phyloP scores from a whole-genome alignment of 2,888 invertebrate species.

The Pinctada fucata region DNA sequence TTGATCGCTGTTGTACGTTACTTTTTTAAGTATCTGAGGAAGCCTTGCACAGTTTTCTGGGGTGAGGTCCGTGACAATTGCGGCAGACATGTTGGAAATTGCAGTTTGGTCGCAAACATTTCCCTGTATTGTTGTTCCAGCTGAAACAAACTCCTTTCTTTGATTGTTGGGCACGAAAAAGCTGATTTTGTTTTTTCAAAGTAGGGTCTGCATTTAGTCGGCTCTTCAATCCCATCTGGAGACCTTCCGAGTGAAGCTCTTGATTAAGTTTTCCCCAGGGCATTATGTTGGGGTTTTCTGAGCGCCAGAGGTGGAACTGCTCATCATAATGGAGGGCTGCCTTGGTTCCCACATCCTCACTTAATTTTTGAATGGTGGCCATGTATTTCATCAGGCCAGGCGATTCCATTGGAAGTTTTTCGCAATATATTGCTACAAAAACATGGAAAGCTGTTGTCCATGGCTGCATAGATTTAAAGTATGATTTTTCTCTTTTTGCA shows the following conservation, averaged over 20 bases:
- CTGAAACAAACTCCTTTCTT: too few relatives aligned
- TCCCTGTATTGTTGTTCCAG: too few relatives aligned
- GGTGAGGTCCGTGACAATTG: too few relatives aligned
- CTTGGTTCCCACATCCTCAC: not conserved
- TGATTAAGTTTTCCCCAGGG: constrained; percentile 11
- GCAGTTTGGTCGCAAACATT: too few relatives aligned
- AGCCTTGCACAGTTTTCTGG: too few relatives aligned
- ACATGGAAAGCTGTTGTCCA: constrained; percentile 6
- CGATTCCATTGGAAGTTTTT: constrained; percentile 7
- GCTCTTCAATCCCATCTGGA: constrained; percentile 2
- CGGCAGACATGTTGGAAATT: too few relatives aligned
- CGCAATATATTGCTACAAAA: constrained; percentile 11
- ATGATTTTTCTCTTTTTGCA: too few relatives aligned
- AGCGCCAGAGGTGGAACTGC: constrained; percentile 1
- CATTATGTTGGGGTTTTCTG: too few relatives aligned
- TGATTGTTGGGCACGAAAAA: too few relatives aligned
- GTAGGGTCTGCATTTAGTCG: not conserved
- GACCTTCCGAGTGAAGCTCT: constrained; percentile 1
- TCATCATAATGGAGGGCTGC: constrained; percentile 20
- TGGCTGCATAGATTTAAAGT: too few relatives aligned
- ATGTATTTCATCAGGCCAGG: constrained; percentile 19
- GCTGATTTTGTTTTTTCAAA: not conserved
- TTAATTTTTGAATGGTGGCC: constrained; percentile 6
- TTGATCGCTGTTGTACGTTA: too few relatives aligned
- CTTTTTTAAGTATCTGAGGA: too few relatives aligned